A percentile compares a stretch with the other conserved stretches of the same genome.
Evolutionary conservation across 2,888 invertebrate genomes (phyloP).

Genomic region (Hydropsyche betteni): DNA sequence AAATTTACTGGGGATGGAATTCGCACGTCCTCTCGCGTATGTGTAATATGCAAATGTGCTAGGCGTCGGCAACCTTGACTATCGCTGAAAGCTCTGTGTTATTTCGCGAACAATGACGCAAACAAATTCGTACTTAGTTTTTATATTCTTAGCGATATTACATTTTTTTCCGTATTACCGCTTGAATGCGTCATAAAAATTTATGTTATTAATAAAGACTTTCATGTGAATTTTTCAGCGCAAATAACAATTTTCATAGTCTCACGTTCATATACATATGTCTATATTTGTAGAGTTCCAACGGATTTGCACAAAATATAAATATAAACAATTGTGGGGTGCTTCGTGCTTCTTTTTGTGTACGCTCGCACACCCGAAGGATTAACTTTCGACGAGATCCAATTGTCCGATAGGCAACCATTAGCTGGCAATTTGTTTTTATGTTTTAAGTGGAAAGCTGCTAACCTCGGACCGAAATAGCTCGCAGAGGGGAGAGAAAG

Average conservation of each 20-base stretch:
- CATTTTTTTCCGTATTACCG: neutral
- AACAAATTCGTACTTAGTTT: conserved; percentile 2
- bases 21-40: neutral
- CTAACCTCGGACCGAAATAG: conserved; percentile 25
- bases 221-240: neutral
- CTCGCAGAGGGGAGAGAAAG: conserved; percentile 14
- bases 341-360: conserved; percentile 1
- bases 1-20: conserved; percentile 13
- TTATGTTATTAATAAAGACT: neutral
- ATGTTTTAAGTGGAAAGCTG: conserved; percentile 19
- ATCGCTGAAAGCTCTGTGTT: neutral
- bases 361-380: conserved; percentile 13
- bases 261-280: neutral
- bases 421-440: conserved; percentile 30
- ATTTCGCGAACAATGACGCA: conserved; percentile 6
- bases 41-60: neutral
- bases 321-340: neutral
- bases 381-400: conserved; percentile 27
- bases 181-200: neutral
- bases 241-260: neutral
- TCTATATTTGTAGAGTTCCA: neutral
- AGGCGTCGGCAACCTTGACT: conserved; percentile 14
- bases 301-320: neutral
- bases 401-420: conserved; percentile 29
- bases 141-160: conserved; percentile 1